Evolutionary conservation across 2,797 vertebrate genomes (phyloP), one percentile per base, ranked within the genome.

Genomic region (Crypturellus tataupa): DNA sequence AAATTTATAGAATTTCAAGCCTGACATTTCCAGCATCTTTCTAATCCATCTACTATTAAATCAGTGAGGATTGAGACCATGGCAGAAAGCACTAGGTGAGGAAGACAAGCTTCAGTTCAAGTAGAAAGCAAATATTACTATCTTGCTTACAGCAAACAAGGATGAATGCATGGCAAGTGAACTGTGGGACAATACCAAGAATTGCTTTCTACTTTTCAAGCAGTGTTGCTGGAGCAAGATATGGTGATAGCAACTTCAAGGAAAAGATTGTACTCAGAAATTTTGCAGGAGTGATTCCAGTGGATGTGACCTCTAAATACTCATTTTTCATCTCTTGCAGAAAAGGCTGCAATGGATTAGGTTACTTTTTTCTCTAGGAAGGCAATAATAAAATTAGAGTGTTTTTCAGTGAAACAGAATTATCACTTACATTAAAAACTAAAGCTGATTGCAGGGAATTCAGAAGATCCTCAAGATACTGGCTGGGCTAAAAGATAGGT

Each of bases 341-440:
- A 10, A 35, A 6, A 72, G 17, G 68, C 69, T 86, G 62, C 19
- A 76, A 69, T 72, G 63, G 40, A 29, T 65, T 65, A 46, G 55
- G 35, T 16, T 81, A 64, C 23, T 65, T 49, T 49, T 81, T 89
- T 69, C 83, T 49, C 21, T 71, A 46, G 40, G 83, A 91, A 42
- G 11, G 17, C 25, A 55, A 55, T 76, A 81, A 63, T 59, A 88
- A 81, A 94, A 84, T 14, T 1, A 60, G 83, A 90, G 71, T 68
- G 11, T 73, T 93, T 93, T 90, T 86, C 79, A 56, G 79, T 39
- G 20, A 27, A 72, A 59, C n/a, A 5, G 46, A 92, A 92, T 67
- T 72, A 90, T 69, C 55, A 65, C 10, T 49, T 71, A 65, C 31
- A 91, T 18, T 9, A 87, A 46, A 92, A 94, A 81, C 10, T 73